Conservation (phyloP, 2,797 vertebrate species). For the Syndactyla subalaris region DNA sequence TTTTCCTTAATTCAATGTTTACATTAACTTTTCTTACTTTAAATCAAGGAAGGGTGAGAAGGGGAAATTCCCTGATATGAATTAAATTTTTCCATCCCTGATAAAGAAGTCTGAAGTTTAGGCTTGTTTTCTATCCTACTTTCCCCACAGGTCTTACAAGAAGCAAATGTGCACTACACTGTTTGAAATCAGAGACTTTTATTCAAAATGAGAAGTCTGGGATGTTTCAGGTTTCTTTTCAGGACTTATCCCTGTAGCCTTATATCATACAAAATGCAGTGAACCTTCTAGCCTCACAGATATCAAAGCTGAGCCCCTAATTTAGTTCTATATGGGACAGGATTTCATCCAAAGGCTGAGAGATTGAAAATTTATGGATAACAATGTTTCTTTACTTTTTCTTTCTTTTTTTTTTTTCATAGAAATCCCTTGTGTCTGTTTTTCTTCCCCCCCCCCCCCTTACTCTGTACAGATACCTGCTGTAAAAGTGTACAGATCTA, state of each 20-base stretch:
- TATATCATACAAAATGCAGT: not conserved
- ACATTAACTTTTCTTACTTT: conserved; percentile 12
- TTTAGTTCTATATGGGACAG: not conserved
- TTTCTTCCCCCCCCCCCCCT: not conserved
- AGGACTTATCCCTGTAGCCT: not conserved
- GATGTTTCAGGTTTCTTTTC: not conserved
- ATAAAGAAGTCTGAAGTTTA: not conserved
- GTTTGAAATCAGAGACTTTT: not conserved
- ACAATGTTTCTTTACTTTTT: not conserved
- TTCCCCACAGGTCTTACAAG: not conserved
- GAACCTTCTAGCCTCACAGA: not conserved
- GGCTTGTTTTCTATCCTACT: not conserved
- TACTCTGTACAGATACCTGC: not conserved
- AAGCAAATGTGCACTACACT: not conserved
- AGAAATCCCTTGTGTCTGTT: not conserved
- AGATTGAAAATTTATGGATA: not conserved
- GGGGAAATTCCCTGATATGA: not conserved
- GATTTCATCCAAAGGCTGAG: not conserved
- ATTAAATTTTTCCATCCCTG: not conserved
- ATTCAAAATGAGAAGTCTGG: not conserved
- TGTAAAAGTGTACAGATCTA: not conserved
- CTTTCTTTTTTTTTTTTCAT: not conserved
- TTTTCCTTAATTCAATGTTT: conserved; percentile 47
- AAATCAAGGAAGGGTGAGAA: not conserved
- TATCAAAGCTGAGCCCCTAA: not conserved